Percentiles rank a stretch among this genome's conserved stretches.
Evolutionary conservation across 2,888 invertebrate genomes (phyloP).

Genomic region (Acanthosepion lycidas): DNA sequence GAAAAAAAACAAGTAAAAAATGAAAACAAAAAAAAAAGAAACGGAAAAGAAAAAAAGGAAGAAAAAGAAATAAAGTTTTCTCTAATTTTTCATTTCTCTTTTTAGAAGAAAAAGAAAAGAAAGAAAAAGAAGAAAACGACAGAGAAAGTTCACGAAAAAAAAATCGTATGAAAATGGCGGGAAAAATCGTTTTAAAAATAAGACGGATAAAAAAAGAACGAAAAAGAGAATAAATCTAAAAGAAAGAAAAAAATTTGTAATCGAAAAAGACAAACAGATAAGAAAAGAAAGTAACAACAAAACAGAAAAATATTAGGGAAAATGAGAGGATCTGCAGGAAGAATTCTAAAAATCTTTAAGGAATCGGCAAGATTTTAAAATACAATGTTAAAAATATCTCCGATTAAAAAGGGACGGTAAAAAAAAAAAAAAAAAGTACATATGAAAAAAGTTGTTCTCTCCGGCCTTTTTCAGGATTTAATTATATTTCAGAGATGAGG

Average conservation of each 20-base stretch:
- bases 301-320: neutral
- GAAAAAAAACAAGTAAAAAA: neutral
- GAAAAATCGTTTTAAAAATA: neutral
- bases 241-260: neutral
- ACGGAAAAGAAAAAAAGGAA: neutral
- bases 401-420: no score
- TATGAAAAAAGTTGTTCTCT: no score
- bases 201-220: neutral
- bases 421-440: no score
- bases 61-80: neutral
- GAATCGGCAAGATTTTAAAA: no score
- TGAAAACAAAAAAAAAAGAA: no score
- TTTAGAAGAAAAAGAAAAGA: neutral
- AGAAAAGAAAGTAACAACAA: neutral
- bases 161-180: neutral
- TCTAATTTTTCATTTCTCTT: no score
- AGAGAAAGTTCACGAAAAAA: neutral
- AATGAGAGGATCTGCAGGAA: neutral
- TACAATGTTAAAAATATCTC: no score
- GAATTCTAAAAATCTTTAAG: no score
- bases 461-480: no score
- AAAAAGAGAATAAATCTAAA: neutral
- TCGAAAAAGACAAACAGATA: neutral
- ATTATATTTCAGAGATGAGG: no score
- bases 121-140: neutral